Percentiles rank a stretch among this genome's conserved stretches.
Conservation (phyloP, 1,140 invertebrate species). For the Oreohelix idahoensis region DNA sequence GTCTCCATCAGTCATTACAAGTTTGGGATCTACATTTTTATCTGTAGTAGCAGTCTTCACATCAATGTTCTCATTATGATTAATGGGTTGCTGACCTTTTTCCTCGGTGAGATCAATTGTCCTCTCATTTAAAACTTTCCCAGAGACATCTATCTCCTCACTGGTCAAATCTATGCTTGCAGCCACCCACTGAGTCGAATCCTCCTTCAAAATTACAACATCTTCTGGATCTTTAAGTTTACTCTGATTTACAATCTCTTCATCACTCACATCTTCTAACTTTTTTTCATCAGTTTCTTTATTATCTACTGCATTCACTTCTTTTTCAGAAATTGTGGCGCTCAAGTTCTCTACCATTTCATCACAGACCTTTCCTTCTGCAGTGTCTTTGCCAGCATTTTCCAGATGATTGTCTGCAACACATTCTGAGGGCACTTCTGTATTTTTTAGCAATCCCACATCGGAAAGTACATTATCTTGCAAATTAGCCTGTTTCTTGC, state of each 20-base stretch:
- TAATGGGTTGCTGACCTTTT: not conserved
- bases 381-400: not conserved
- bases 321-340: not conserved
- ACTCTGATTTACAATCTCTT: constrained; percentile 14
- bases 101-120: not conserved
- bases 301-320: not conserved
- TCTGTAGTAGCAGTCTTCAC: not conserved
- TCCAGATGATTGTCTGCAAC: not conserved
- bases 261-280: constrained; percentile 32
- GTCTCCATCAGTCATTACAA: constrained; percentile 13
- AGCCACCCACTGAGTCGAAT: not conserved
- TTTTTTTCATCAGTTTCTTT: not conserved
- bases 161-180: constrained; percentile 14
- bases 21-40: constrained; percentile 4
- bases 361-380: not conserved
- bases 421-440: not conserved
- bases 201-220: constrained; percentile 3
- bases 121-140: not conserved
- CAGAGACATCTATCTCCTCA: not conserved
- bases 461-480: not conserved
- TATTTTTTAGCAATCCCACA: not conserved
- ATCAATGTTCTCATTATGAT: not conserved
- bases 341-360: not conserved
- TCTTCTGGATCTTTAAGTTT: not conserved
- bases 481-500: not conserved